Conservation (phyloP, 2,113 vertebrate species). For the Ranitomeya imitator region DNA sequence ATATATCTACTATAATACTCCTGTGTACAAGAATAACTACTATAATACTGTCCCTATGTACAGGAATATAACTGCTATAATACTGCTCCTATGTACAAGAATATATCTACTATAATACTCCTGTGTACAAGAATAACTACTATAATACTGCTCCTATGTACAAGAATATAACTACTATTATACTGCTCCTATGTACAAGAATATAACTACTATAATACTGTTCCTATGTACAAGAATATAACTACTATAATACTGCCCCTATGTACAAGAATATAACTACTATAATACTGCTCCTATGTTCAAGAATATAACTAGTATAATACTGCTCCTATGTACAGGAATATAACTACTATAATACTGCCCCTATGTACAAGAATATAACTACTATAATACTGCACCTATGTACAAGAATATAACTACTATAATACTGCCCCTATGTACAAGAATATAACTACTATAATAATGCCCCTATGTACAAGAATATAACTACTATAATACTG, state of each 20-base stretch:
- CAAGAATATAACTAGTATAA: conserved; percentile 2
- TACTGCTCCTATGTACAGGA: neutral
- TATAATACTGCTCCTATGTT: neutral
- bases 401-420: conserved; percentile 5
- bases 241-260: conserved; percentile 11
- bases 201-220: conserved; percentile 18
- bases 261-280: conserved; percentile 1
- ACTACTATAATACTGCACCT: conserved; percentile 2
- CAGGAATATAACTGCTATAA: conserved; percentile 18
- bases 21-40: too few relatives aligned
- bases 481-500: too few relatives aligned
- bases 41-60: too few relatives aligned
- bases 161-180: conserved; percentile 18
- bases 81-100: too few relatives aligned
- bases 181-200: conserved; percentile 17
- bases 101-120: too few relatives aligned
- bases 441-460: neutral
- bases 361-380: neutral
- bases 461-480: neutral
- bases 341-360: neutral
- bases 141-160: too few relatives aligned
- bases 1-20: too few relatives aligned
- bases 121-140: too few relatives aligned
- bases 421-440: neutral
- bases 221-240: conserved; percentile 7